Base-by-base conservation (phyloP, 1,140 invertebrate species). In the Drosophila aff. region DNA sequence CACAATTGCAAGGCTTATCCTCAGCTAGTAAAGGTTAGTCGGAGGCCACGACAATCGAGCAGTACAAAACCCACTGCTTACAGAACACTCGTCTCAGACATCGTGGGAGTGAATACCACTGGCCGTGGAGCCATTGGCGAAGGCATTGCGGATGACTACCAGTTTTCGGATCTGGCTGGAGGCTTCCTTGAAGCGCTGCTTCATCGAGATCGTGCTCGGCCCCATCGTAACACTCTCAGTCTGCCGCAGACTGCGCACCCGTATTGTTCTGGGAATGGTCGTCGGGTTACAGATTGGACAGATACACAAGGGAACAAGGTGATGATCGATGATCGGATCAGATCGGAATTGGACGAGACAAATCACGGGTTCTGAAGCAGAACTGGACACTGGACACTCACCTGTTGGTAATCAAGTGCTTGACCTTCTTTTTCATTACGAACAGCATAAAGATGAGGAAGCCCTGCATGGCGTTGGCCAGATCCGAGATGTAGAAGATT, bases 371-470 rank as follows among this genome's bases (percentile, higher is more conserved):
- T 23, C 3, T 6, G 3, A 15, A 52, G 49, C 31, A 52, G 9
- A 33, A 11, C 33, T 15, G 11, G n/a, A n/a, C n/a, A n/a, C n/a
- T n/a, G n/a, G n/a, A 58, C 5, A 91, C 89, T 79, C 79, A 94
- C 94, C 94, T 92, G 81, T 94, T 93, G 18, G 93, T 91, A 36
- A 95, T 89, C 53, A 94, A 85, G 21, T 93, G 92, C 92, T 94
- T 94, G 31, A 94, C 93, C 71, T 94, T 94, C 68, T 92, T 92
- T 81, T 95, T 95, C 91, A 95, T 94, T 6, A 95, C 95, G 76
- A 95, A 95, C 44, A 95, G 93, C 74, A 95, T 91, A 87, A 95
- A 95, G 46, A 95, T 95, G 33, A 95, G 93, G 15, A 95, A 92
- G 11, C 95, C 95, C 85, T 95, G 94, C 53, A 93, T 87, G 15